Evolutionary conservation across 2,797 vertebrate species (phyloP).

Genomic region (Nothura maculosa): DNA sequence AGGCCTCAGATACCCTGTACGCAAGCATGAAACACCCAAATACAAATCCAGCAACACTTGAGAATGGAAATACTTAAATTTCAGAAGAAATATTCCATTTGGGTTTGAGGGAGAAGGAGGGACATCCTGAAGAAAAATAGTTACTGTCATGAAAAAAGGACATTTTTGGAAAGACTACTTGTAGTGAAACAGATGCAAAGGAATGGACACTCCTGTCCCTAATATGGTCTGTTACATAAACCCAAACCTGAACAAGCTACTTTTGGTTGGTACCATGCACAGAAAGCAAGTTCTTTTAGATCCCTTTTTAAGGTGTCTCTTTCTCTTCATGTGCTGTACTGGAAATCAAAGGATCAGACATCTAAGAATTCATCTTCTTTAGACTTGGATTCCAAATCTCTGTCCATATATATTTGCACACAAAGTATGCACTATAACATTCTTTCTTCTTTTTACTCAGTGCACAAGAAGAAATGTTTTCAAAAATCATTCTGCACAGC

Average conservation of each 20-base stretch:
- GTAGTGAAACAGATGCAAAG: background rate
- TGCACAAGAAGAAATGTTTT: background rate
- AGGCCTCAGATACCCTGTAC: background rate
- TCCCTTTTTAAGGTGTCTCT: background rate
- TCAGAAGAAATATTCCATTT: background rate
- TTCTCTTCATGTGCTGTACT: background rate
- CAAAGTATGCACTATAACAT: accelerated
- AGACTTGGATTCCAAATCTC: background rate
- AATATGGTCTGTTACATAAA: background rate
- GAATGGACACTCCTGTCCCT: background rate
- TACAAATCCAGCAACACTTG: background rate
- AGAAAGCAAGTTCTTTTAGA: background rate
- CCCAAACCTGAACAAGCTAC: background rate
- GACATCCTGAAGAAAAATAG: background rate
- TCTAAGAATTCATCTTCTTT: background rate
- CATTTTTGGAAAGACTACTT: background rate
- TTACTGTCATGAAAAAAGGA: background rate
- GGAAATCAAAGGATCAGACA: background rate
- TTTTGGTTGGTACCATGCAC: background rate
- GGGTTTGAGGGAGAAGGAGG: background rate
- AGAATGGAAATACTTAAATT: background rate
- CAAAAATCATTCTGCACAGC: background rate
- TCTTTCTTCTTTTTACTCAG: accelerated
- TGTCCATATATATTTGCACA: background rate
- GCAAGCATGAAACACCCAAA: background rate